phyloP scores from a whole-genome alignment of 2,797 vertebrate genomes.

The Margarornis squamiger region DNA sequence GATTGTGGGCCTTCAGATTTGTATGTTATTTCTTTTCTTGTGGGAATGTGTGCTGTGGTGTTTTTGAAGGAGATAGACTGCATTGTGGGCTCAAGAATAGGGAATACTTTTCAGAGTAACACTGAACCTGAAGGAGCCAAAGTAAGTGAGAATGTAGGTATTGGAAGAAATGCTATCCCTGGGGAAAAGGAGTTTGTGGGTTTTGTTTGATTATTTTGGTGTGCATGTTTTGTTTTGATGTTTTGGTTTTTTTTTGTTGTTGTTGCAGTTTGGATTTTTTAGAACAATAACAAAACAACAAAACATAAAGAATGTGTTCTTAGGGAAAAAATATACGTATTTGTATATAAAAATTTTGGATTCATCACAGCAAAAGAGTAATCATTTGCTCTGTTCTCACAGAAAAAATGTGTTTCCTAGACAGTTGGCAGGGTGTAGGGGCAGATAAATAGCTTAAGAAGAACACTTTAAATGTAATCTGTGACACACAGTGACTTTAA shows the following conservation, averaged over 20 bases:
- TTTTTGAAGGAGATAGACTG: neutral
- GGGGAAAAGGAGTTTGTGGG: neutral
- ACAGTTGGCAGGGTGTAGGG: neutral
- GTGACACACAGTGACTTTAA: neutral
- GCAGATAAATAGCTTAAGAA: neutral
- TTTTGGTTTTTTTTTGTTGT: rapidly evolving
- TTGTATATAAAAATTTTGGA: neutral
- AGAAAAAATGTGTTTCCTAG: neutral
- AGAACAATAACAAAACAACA: neutral
- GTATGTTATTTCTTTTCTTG: neutral
- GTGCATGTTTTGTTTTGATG: neutral
- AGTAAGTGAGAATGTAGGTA: neutral
- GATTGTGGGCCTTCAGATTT: neutral
- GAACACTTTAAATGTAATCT: neutral
- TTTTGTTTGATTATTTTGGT: neutral
- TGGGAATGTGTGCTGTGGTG: neutral
- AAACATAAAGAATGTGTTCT: neutral
- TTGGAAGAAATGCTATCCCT: neutral
- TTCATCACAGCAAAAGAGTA: neutral
- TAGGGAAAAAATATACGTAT: neutral
- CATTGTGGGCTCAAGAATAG: neutral
- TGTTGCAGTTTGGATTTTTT: neutral
- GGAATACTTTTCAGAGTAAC: neutral
- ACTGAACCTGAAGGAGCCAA: neutral
- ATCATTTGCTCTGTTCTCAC: neutral